Evolutionary conservation across 64 coral and sea anemone genomes (phyloP), one percentile per base, ranked within the genome.

Genomic region (Catalaphyllia jardinei): DNA sequence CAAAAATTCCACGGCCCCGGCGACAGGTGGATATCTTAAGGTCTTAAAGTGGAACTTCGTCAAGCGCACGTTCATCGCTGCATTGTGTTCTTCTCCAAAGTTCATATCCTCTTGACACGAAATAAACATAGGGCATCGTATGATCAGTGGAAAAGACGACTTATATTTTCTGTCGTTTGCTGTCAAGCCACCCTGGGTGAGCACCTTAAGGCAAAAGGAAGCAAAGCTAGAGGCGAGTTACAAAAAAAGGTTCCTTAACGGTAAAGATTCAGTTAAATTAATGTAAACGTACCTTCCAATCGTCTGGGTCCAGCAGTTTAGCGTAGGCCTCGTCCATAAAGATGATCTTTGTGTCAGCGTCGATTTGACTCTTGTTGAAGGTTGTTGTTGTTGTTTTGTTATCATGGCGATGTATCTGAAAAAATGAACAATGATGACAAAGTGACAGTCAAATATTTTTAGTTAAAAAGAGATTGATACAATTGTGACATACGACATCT

Each of bases 281-380:
- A 10, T n/a, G 50, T 52, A 10, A 52, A 52, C 50, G 50, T 5
- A 52, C 50, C 50, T 52, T 52, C 87, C 87, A 89, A 55, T 89
- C 60, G 22, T 89, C 87, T 0, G 60, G 59, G 20, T 89, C 75
- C 75, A 89, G 78, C 75, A 89, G 12, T 1, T 79, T 77, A 3
- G 39, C 20, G 59, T 62, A 25, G 3, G 60, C 75, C 31, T 89
- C 75, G 39, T 89, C 87, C 10, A 89, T 35, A 18, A 75, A 77
- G 20, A 89, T 89, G 19, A 89, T 39, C n/a, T 89, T 52, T 0
- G 75, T 79, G 60, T 89, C 60, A 79, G n/a, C n/a, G n/a, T n/a
- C n/a, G n/a, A n/a, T n/a, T n/a, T n/a, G 62, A 15, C 74, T 76
- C 31, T 89, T 89, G 60, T 89, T 89, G 33, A 89, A 89, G 1